Evolutionary conservation across 2,113 vertebrate species (phyloP).

Genomic region (Poeciliopsis turrubarensis): DNA sequence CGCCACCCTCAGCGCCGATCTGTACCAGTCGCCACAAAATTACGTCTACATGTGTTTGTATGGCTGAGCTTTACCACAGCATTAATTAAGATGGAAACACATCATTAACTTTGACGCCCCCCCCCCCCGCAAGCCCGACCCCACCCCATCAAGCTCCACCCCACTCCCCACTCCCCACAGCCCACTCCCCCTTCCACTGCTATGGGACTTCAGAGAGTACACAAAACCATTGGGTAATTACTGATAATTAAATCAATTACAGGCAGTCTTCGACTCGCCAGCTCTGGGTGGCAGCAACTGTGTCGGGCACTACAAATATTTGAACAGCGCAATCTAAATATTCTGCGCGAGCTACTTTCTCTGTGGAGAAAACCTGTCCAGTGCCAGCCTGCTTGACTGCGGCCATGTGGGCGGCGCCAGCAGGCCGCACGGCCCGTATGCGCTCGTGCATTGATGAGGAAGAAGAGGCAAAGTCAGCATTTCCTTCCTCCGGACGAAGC

Average conservation of each 20-base stretch:
- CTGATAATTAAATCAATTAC: constrained; percentile 97
- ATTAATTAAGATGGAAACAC: constrained; percentile 84
- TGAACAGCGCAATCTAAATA: constrained; percentile 88
- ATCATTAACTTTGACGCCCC: constrained; percentile 79
- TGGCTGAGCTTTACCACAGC: constrained; percentile 73
- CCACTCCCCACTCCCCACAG: constrained; percentile 6
- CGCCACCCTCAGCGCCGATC: constrained; percentile 63
- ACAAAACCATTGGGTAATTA: constrained; percentile 90
- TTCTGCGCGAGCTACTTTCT: constrained; percentile 51
- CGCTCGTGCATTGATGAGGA: constrained; percentile 76
- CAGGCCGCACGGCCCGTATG: constrained; percentile 79
- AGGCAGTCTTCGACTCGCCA: constrained; percentile 82
- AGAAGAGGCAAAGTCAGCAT: constrained; percentile 75
- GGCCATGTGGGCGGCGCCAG: constrained; percentile 77
- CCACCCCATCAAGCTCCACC: constrained; percentile 5
- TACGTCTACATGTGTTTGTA: constrained; percentile 74
- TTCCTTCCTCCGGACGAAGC: constrained; percentile 85
- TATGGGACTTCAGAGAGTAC: constrained; percentile 77
- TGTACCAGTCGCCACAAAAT: constrained; percentile 70
- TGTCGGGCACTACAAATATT: constrained; percentile 86
- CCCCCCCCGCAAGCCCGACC: not conserved
- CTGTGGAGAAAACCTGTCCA: constrained; percentile 35
- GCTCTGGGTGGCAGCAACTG: constrained; percentile 78
- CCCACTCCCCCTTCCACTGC: constrained; percentile 48
- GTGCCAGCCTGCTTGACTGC: not conserved